Conservation (phyloP, 2,113 vertebrate species). For the Bombycilla garrulus region DNA sequence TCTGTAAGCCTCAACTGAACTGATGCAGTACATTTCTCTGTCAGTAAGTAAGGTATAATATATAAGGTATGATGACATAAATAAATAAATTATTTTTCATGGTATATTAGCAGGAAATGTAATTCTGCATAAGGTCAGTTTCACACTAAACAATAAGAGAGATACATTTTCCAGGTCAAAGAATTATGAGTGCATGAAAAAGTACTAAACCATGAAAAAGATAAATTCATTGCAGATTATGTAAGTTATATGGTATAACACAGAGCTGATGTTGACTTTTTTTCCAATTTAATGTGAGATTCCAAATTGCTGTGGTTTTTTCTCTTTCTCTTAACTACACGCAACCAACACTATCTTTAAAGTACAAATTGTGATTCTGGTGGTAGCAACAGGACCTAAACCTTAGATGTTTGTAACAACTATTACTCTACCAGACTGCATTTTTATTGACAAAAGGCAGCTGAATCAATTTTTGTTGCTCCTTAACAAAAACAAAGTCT, state of each 20-base stretch:
- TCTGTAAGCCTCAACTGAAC: background rate
- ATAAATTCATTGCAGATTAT: background rate
- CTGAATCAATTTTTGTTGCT: conserved; percentile 29
- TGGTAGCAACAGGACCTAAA: background rate
- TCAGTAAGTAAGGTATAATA: background rate
- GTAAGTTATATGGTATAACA: background rate
- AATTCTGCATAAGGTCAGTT: background rate
- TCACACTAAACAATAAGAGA: background rate
- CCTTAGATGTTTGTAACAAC: background rate
- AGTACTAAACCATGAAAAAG: background rate
- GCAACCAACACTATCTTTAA: background rate
- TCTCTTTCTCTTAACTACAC: background rate
- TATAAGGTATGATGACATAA: conserved; percentile 7
- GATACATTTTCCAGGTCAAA: background rate
- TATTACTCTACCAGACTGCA: background rate
- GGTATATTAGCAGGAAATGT: background rate
- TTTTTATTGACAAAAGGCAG: conserved; percentile 38
- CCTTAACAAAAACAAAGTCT: background rate
- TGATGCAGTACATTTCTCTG: background rate
- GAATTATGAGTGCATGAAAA: background rate
- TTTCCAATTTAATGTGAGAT: background rate
- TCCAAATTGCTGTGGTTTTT: background rate
- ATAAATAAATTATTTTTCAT: conserved; percentile 3
- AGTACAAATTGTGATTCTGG: background rate
- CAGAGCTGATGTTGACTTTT: background rate